Conservation (phyloP, 2,113 vertebrate species). For the Oostethus manadensis region DNA sequence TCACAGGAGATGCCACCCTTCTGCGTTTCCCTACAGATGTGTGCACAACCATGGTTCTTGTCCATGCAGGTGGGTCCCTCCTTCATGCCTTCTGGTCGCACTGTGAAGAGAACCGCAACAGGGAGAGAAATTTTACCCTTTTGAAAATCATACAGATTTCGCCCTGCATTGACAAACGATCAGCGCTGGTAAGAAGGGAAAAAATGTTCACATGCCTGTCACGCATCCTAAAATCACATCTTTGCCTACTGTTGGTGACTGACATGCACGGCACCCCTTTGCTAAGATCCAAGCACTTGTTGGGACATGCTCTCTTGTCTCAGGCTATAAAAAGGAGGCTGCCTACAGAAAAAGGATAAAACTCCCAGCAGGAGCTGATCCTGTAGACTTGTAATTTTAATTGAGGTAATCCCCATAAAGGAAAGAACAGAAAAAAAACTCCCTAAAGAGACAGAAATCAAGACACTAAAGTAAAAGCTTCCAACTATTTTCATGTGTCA, state of each 20-base stretch:
- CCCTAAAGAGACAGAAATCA: constrained; percentile 35
- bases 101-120: constrained; percentile 46
- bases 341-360: constrained; percentile 59
- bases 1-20: constrained; percentile 94
- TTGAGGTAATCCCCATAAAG: constrained; percentile 64
- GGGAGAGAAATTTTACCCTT: constrained; percentile 8
- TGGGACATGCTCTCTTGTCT: constrained; percentile 49
- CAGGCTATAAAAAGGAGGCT: constrained; percentile 46
- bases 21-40: constrained; percentile 93
- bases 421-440: constrained; percentile 31
- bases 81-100: constrained; percentile 81
- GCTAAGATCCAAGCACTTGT: constrained; percentile 45
- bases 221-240: constrained; percentile 28
- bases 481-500: constrained; percentile 26
- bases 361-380: constrained; percentile 56
- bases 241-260: constrained; percentile 51
- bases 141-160: constrained; percentile 12
- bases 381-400: constrained; percentile 64
- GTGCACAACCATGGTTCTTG: constrained; percentile 96
- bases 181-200: constrained; percentile 11
- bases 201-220: constrained; percentile 29
- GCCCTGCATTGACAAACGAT: constrained; percentile 9
- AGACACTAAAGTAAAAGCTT: constrained; percentile 17
- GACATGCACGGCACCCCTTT: constrained; percentile 43
- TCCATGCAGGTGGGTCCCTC: constrained; percentile 98